phyloP scores from a whole-genome alignment of 1,140 invertebrate genomes.

The honey bee (Apis mellifera) region DNA sequence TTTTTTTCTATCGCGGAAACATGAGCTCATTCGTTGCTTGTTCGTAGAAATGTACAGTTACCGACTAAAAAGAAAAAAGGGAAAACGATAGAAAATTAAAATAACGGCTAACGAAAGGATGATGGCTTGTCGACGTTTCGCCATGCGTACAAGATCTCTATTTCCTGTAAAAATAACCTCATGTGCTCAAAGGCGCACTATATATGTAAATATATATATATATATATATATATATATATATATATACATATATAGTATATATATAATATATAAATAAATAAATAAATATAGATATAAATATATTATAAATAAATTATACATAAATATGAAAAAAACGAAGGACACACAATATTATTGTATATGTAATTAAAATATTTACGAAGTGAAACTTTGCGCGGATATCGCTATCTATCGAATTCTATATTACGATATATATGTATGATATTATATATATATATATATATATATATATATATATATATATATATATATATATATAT shows the following conservation, averaged over 20 bases:
- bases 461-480: slow-evolving; percentile 48
- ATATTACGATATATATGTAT: slow-evolving; percentile 34
- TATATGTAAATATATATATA: slow-evolving; percentile 52
- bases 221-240: slow-evolving; percentile 23
- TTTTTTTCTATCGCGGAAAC: not conserved
- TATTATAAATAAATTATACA: slow-evolving; percentile 51
- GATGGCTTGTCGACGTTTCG: slow-evolving; percentile 56
- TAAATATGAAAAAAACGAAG: slow-evolving; percentile 53
- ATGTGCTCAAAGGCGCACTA: slow-evolving; percentile 67
- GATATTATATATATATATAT: slow-evolving; percentile 49
- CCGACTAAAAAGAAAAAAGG: not conserved
- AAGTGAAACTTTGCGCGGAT: slow-evolving; percentile 35
- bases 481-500: slow-evolving; percentile 44
- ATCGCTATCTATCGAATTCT: slow-evolving; percentile 44
- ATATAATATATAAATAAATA: slow-evolving; percentile 40
- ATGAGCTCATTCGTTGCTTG: not conserved
- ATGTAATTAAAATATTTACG: slow-evolving; percentile 50
- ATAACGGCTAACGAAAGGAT: slow-evolving; percentile 28
- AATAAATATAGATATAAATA: slow-evolving; percentile 59
- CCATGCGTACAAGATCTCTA: slow-evolving; percentile 74
- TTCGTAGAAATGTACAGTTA: not conserved
- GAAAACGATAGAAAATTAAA: not conserved
- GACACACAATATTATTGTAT: slow-evolving; percentile 64
- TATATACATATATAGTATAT: slow-evolving; percentile 44
- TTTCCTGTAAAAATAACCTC: slow-evolving; percentile 72